Conservation (phyloP, 1,140 invertebrate species). For the Paraescarpia echinospica region DNA sequence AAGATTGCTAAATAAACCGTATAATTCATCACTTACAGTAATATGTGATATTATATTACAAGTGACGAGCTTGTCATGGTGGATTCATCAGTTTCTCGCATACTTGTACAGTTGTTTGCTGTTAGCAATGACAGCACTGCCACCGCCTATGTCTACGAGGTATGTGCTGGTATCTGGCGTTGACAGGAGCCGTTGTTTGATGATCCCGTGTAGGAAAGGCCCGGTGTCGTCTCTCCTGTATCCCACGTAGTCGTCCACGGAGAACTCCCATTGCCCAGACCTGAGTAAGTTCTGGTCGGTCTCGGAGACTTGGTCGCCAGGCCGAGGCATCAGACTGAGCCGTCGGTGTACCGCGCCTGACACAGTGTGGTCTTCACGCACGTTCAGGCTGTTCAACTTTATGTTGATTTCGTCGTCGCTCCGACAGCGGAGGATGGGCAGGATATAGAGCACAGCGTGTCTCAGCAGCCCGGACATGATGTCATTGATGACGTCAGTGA, state of each 20-base stretch:
- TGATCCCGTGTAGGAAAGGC: background rate
- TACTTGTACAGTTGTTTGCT: background rate
- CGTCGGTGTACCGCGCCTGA: conserved; percentile 20
- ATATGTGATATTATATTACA: background rate
- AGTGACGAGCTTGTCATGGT: no score
- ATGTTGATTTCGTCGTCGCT: conserved; percentile 18
- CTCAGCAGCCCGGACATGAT: conserved; percentile 28
- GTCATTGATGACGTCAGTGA: conserved; percentile 32
- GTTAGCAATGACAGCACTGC: background rate
- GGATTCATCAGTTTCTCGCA: background rate
- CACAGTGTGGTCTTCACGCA: conserved; percentile 11
- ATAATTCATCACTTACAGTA: background rate
- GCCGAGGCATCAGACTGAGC: background rate
- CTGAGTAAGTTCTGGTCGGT: conserved; percentile 33
- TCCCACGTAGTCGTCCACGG: conserved; percentile 38
- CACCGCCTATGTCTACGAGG: background rate
- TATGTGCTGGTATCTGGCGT: background rate
- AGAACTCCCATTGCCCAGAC: conserved; percentile 34
- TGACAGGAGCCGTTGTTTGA: background rate
- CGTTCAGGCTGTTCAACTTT: background rate
- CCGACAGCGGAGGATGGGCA: conserved; percentile 30
- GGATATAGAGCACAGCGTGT: conserved; percentile 32
- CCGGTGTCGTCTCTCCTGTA: conserved; percentile 39
- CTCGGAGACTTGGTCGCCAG: conserved; percentile 33
- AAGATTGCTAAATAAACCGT: background rate